phyloP scores from a whole-genome alignment of 2,797 vertebrate species.

The Yasuhikotakia modesta region DNA sequence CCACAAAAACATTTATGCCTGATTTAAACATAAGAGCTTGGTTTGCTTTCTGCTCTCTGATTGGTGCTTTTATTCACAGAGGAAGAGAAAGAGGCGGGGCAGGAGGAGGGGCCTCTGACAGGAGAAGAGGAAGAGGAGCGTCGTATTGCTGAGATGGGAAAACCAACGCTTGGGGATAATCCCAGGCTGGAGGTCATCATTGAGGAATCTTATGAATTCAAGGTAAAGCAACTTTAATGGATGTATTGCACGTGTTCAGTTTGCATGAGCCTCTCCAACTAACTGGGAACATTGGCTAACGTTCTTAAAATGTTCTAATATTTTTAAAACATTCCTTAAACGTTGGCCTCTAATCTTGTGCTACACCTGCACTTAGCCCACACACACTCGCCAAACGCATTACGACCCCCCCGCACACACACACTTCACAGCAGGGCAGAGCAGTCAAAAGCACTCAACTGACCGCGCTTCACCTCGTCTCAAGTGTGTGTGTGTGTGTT shows the following conservation, averaged over 20 bases:
- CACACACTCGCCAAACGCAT: constrained; percentile 42
- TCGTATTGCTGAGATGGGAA: constrained; percentile 94
- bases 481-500: constrained; percentile 50
- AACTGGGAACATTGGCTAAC: too few relatives aligned
- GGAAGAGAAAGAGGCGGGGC: constrained; percentile 70
- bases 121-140: constrained; percentile 91
- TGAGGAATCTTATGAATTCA: constrained; percentile 98
- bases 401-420: constrained; percentile 39
- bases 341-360: constrained; percentile 11
- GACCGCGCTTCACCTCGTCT: too few relatives aligned
- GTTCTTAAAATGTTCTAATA: too few relatives aligned
- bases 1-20: not conserved
- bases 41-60: not conserved
- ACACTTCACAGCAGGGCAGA: constrained; percentile 44
- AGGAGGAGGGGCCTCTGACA: constrained; percentile 82
- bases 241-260: not conserved
- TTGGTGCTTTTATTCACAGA: constrained; percentile 77
- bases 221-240: constrained; percentile 74
- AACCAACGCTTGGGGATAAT: constrained; percentile 92
- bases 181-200: constrained; percentile 94
- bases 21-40: not conserved
- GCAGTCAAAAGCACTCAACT: too few relatives aligned
- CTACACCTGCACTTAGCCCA: constrained; percentile 42
- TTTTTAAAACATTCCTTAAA: not conserved
- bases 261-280: not conserved